Percentiles rank a stretch among this genome's conserved stretches.
Evolutionary conservation across 2,797 vertebrate genomes (phyloP).

Genomic region (Halcyon chelicuti): DNA sequence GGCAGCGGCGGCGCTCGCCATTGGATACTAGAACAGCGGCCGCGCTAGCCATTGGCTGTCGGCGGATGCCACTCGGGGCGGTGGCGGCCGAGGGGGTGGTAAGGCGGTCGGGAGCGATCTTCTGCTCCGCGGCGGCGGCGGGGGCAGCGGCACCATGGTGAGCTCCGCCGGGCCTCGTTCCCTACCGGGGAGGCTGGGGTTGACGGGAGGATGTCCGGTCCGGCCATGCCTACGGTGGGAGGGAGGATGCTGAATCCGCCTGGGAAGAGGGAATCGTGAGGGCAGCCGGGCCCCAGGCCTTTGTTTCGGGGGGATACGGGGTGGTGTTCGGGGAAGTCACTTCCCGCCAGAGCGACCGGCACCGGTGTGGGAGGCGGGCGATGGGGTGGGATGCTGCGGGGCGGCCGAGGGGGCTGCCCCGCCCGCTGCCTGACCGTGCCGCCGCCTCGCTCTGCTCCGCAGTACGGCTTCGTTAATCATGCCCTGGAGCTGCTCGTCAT

Average conservation of each 20-base stretch:
- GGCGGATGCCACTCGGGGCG: slow-evolving; percentile 47
- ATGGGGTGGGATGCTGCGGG: neutral
- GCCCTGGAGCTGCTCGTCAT: slow-evolving; percentile 97
- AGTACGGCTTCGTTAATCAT: slow-evolving; percentile 99
- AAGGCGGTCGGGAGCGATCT: neutral
- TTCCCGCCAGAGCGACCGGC: neutral
- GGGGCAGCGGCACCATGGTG: slow-evolving; percentile 54
- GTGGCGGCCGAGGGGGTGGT: neutral
- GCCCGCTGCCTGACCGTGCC: neutral
- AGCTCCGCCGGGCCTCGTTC: neutral
- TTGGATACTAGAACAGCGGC: slow-evolving; percentile 13
- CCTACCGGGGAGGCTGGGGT: no score
- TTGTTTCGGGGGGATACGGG: neutral
- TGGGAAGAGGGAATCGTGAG: neutral
- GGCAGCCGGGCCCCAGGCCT: neutral
- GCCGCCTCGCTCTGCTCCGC: slow-evolving; percentile 20
- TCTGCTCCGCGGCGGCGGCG: neutral
- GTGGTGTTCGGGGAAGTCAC: neutral
- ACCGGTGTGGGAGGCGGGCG: no score
- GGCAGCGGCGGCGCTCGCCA: neutral
- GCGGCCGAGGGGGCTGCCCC: neutral
- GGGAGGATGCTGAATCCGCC: neutral
- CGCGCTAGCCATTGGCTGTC: slow-evolving; percentile 62
- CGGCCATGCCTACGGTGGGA: neutral
- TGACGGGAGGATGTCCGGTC: no score